Base-by-base conservation (phyloP, 1,140 invertebrate species). In the Leucophenga varia region DNA sequence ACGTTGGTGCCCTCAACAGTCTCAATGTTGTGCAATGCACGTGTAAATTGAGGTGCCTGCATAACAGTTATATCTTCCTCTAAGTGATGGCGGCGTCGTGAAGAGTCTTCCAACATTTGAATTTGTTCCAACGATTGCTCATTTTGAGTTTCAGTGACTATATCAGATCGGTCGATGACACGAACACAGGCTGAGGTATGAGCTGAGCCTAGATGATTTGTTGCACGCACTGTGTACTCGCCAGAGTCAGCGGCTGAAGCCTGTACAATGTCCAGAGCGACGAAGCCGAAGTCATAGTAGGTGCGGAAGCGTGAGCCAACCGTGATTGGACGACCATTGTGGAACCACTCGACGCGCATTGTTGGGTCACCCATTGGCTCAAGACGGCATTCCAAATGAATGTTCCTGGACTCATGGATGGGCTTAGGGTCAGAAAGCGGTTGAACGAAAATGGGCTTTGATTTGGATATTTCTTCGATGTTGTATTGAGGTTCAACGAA, bases 321-420 rank as follows among this genome's bases (percentile, higher is more conserved):
- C 7, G 90, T 92, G 0, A 94, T 83, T 8, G 90, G 85, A 58
- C 84, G 83, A 20, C 92, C 93, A 77, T 97, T 95, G 52, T 91
- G 89, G 79, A 89, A 95, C 93, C 93, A 97, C 79, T 96, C 93
- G 3, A 96, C 91, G 63, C 88, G 82, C 90, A 96, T 93, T 1
- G 91, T 93, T n/a, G 92, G 92, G 78, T 96, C 93, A 18, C 90
- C 90, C 86, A 93, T 93, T 1, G 93, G 93, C 74, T 96, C 93
- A 44, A 96, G 76, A 35, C 91, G 82, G 58, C 91, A 91, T 74
- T 95, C 91, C 35, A 95, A 76, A 63, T 95, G 93, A 69, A 95
- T 88, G 64, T 93, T 93, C 73, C 90, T 90, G 20, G 93, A 93
- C 78, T 97, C 93, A 55, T 83, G 84, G 3, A 93, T 80, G n/a